Evolutionary conservation across 2,888 invertebrate genomes (phyloP).

Genomic region (Hanleya hanleyi): DNA sequence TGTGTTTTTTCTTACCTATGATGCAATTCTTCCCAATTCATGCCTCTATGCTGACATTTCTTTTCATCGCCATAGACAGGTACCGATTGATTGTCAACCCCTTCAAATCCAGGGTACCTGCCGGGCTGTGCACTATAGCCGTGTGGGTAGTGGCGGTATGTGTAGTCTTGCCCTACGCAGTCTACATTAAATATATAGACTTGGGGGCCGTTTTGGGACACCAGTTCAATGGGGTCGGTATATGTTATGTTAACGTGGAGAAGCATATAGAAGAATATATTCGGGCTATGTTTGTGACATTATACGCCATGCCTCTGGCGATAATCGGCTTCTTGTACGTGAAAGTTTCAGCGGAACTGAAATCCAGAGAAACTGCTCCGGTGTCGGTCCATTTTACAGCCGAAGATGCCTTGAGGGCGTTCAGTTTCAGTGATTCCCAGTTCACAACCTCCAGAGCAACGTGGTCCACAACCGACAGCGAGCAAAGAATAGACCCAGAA

Average conservation of each 20-base stretch:
- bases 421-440: not conserved
- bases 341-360: constrained; percentile 79
- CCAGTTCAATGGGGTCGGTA: constrained; percentile 61
- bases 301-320: constrained; percentile 78
- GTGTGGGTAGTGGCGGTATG: constrained; percentile 84
- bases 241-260: constrained; percentile 65
- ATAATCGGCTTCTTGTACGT: constrained; percentile 81
- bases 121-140: constrained; percentile 81
- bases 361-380: constrained; percentile 51
- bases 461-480: constrained; percentile 33
- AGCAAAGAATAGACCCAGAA: constrained; percentile 33
- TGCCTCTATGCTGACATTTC: constrained; percentile 81
- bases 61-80: constrained; percentile 82
- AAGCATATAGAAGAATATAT: constrained; percentile 68
- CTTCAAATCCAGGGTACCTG: constrained; percentile 78
- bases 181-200: constrained; percentile 83
- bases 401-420: not conserved
- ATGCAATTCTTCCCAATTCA: constrained; percentile 84
- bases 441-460: constrained; percentile 30
- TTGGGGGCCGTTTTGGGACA: constrained; percentile 77
- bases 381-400: constrained; percentile 50
- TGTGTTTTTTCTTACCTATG: constrained; percentile 84
- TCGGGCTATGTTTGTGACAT: constrained; percentile 69
- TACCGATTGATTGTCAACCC: constrained; percentile 81
- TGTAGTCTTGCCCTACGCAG: constrained; percentile 82